These are phyloP conservation scores for Trichacis sp. DNA, from an alignment of 2,888 invertebrate species.

Conservation along the genomic window DNA sequence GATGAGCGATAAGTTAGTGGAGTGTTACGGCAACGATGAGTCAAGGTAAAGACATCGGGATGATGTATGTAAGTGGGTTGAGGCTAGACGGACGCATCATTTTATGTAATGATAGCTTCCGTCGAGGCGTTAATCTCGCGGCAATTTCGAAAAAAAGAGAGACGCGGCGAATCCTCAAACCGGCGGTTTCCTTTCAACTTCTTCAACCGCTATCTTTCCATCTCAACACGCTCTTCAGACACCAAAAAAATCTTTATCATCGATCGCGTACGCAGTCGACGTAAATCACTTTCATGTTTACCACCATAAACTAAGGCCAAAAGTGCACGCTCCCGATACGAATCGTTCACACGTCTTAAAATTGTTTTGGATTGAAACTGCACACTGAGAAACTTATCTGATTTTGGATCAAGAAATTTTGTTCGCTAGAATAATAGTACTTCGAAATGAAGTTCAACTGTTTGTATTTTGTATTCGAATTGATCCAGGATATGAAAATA, in stretches of 20 bases:
- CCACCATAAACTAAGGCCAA: background rate
- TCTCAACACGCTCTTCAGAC: background rate
- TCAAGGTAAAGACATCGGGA: constrained; percentile 46
- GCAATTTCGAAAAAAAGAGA: constrained; percentile 11
- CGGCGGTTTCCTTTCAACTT: background rate
- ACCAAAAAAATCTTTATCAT: background rate
- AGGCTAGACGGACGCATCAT: constrained; percentile 46
- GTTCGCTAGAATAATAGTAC: too few relatives aligned
- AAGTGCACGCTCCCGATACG: too few relatives aligned
- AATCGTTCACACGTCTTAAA: too few relatives aligned
- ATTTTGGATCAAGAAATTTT: too few relatives aligned
- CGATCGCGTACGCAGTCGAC: background rate
- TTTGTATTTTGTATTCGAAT: too few relatives aligned
- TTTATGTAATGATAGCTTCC: constrained; percentile 27
- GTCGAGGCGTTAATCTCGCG: constrained; percentile 17
- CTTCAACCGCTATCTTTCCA: background rate
- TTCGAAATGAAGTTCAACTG: too few relatives aligned
- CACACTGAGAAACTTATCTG: too few relatives aligned
- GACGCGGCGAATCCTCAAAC: background rate
- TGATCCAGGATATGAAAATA: too few relatives aligned
- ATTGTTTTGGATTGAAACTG: too few relatives aligned
- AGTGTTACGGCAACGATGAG: constrained; percentile 37
- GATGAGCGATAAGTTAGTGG: constrained; percentile 18
- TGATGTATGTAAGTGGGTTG: constrained; percentile 57
- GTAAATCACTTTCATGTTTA: background rate